Base-by-base conservation (phyloP, 1,140 invertebrate species). In the Cephus cinctus region DNA sequence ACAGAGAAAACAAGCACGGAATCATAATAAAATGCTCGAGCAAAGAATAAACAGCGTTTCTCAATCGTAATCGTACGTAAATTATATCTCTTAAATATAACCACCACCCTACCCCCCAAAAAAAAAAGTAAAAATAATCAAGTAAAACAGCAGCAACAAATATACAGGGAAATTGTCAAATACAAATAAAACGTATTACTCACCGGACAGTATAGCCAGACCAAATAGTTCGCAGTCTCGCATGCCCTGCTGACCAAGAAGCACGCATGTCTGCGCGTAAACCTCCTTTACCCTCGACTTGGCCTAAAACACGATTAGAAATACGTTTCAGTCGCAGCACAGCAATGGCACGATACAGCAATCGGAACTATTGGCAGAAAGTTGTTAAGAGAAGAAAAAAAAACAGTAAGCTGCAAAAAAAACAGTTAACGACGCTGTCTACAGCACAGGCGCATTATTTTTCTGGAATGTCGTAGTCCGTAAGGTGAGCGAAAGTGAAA, bases 281-380 rank as follows among this genome's bases (percentile, higher is more conserved):
- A 93, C 82, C 73, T 93, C 88, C 66, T 86, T 86, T 47, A 90
- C 88, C 78, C 86, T 84, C 52, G 86, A 86, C 79, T 92, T 92
- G 56, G 86, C 83, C 87, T 92, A 78, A 23, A 81, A 83, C 30
- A 50, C 58, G 23, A 47, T 18, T 21, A n/a, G n/a, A n/a, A n/a
- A n/a, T n/a, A n/a, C n/a, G n/a, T n/a, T n/a, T n/a, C n/a, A n/a
- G n/a, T n/a, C n/a, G n/a, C n/a, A n/a, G n/a, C n/a, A n/a, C n/a
- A n/a, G n/a, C n/a, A n/a, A n/a, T n/a, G n/a, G n/a, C n/a, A n/a
- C n/a, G n/a, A n/a, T n/a, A n/a, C n/a, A n/a, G n/a, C n/a, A n/a
- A n/a, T n/a, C n/a, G n/a, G n/a, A n/a, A n/a, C n/a, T n/a, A n/a
- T n/a, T n/a, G n/a, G n/a, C n/a, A n/a, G n/a, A n/a, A n/a, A n/a